Base-by-base conservation (phyloP, 2,888 invertebrate species). In the Oxycera nigricornis region DNA sequence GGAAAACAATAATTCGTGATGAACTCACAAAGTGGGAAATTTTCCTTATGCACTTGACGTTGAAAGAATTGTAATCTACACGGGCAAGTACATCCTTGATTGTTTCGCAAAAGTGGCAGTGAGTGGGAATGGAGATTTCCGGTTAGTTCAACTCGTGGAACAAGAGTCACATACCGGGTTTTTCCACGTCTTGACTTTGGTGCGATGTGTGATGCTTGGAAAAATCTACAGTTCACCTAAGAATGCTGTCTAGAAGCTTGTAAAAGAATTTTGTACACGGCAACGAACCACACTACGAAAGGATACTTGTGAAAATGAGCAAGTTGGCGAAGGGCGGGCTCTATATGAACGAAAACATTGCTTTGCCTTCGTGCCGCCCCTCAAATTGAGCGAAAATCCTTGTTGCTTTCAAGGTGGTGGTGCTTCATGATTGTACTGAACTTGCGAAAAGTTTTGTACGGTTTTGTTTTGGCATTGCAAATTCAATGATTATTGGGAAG, bases 51-150 rank as follows among this genome's bases (percentile, higher is more conserved):
- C 65, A 65, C 41, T 65, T 62, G 30, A 59, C 14, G 41, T 41
- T 65, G 39, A 26, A 39, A 65, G 24, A 41, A 65, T 65, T 65
- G 65, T 26, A 41, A 65, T 41, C 30, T 65, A 41, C 39, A 65
- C 41, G 4, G 24, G 17, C 62, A 35, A 39, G 65, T 65, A 65
- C 22, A 65, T 65, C 65, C 65, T 65, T 65, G 65, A n/a, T 65
- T 65, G 65, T 59, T 28, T 59, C 30, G 28, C 9, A 28, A 4
- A 30, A 59, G 65, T 65, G 65, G 65, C 65, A 65, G 65, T 65
- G 41, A 55, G 17, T 55, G 55, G 55, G 24, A 55, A 55, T 20
- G 24, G 22, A 20, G 55, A 1, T 2, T 65, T 65, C 39, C 65
- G 65, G 65, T 65, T 24, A 24, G 41, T 65, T n/a, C n/a, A n/a